Conservation (phyloP, 2,797 vertebrate species). For the Trachurus trachurus region DNA sequence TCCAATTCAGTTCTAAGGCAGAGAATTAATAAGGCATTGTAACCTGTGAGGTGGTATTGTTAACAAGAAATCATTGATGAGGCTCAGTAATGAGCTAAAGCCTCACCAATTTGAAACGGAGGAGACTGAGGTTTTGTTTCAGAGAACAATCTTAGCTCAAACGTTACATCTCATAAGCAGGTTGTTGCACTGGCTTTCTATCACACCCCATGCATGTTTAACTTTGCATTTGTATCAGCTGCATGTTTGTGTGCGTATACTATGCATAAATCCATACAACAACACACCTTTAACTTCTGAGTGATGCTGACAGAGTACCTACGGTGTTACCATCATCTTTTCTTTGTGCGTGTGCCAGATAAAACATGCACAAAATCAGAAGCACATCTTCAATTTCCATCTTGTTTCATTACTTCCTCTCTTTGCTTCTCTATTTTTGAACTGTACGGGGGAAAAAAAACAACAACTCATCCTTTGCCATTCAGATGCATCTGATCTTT, state of each 20-base stretch:
- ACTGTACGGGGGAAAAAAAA: neutral
- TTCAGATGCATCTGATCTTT: slow-evolving; percentile 29
- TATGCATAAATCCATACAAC: neutral
- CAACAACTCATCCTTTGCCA: slow-evolving; percentile 12
- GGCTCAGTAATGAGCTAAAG: slow-evolving; percentile 11
- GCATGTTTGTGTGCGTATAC: neutral
- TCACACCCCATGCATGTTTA: neutral
- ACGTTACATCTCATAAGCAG: neutral
- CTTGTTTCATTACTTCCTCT: neutral
- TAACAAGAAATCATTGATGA: neutral
- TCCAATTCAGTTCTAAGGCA: slow-evolving; percentile 1
- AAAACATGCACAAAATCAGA: neutral
- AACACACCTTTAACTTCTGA: neutral
- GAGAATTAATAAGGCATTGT: neutral
- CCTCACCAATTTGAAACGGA: neutral
- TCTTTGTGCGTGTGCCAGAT: neutral
- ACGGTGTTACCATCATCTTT: neutral
- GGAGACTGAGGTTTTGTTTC: neutral
- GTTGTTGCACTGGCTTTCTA: neutral
- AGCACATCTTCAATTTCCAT: neutral
- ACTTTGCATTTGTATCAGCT: slow-evolving; percentile 6
- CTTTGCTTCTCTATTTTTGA: neutral
- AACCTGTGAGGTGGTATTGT: neutral
- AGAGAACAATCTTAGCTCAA: neutral
- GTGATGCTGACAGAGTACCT: neutral